Conservation (phyloP, 2,113 vertebrate genomes). For the Parotia lawesii region DNA sequence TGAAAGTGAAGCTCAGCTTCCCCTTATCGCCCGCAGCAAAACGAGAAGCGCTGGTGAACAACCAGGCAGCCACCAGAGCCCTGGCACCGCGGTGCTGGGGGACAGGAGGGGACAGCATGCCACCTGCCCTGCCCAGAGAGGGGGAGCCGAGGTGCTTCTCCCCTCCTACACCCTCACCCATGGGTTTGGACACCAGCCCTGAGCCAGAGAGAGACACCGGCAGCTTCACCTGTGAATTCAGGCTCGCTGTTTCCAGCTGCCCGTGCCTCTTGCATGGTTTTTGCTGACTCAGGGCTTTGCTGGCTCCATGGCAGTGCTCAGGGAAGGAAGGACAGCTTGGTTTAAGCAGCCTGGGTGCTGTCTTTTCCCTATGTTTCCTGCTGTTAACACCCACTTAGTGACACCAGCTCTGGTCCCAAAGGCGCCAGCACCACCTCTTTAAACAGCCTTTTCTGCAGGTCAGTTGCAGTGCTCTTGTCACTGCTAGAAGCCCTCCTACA, state of each 20-base stretch:
- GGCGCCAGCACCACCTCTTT: neutral
- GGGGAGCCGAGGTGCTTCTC: neutral
- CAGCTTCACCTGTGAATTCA: neutral
- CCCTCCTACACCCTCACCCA: fast-evolving
- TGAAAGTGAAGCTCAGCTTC: slow-evolving; percentile 1
- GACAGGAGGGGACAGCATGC: neutral
- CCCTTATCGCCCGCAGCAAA: neutral
- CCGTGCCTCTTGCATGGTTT: fast-evolving
- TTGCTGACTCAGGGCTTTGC: neutral
- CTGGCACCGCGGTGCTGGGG: fast-evolving
- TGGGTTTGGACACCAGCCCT: neutral
- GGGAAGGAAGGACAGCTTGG: neutral
- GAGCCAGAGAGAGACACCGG: neutral
- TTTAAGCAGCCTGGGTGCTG: neutral
- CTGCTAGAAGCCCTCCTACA: neutral
- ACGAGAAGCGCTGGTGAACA: neutral
- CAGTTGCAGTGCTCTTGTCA: neutral
- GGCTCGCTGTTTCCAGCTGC: neutral
- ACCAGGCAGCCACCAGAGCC: neutral
- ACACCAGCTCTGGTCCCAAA: neutral
- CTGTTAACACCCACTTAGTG: fast-evolving
- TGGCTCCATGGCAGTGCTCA: fast-evolving
- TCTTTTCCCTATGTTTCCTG: neutral
- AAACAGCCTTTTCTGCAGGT: neutral
- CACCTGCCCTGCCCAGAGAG: neutral